Conservation (phyloP, 2,888 invertebrate species). For the Eumerus sabulonum region DNA sequence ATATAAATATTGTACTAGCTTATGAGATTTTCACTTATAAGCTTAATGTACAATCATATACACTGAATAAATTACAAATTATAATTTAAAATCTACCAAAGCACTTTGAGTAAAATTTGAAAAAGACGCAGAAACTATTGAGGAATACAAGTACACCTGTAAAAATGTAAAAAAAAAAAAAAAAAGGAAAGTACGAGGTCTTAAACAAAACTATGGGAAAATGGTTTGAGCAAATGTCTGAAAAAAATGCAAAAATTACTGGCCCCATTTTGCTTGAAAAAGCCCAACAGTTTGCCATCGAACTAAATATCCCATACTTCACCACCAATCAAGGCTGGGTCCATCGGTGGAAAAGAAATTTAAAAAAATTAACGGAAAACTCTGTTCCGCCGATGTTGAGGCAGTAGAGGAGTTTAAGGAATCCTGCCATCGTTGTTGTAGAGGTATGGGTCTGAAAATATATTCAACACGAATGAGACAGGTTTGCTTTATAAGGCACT, state of each 20-base stretch:
- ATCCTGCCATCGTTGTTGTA: conserved; percentile 19
- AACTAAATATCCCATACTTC: conserved; percentile 11
- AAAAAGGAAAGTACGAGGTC: conserved; percentile 11
- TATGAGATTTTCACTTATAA: too few relatives aligned
- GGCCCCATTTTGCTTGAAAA: conserved; percentile 27
- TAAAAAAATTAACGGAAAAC: conserved; percentile 44
- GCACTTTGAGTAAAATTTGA: conserved; percentile 26
- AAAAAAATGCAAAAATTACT: conserved; percentile 46
- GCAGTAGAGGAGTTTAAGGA: conserved; percentile 31
- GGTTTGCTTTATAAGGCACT: conserved; percentile 45
- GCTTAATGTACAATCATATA: too few relatives aligned
- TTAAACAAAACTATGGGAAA: conserved; percentile 27
- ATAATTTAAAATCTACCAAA: conserved; percentile 14
- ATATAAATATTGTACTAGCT: too few relatives aligned
- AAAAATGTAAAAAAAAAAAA: conserved; percentile 21
- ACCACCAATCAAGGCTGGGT: conserved; percentile 22
- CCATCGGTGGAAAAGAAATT: conserved; percentile 25
- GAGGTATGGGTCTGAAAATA: conserved; percentile 24
- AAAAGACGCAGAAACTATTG: conserved; percentile 8
- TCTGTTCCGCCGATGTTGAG: conserved; percentile 32
- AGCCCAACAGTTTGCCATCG: conserved; percentile 25
- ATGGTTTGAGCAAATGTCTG: conserved; percentile 47
- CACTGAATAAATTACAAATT: too few relatives aligned
- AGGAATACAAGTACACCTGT: conserved; percentile 1
- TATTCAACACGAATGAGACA: conserved; percentile 30